Base-by-base conservation (phyloP, 1,140 invertebrate genomes). In the Papilio dardanus region DNA sequence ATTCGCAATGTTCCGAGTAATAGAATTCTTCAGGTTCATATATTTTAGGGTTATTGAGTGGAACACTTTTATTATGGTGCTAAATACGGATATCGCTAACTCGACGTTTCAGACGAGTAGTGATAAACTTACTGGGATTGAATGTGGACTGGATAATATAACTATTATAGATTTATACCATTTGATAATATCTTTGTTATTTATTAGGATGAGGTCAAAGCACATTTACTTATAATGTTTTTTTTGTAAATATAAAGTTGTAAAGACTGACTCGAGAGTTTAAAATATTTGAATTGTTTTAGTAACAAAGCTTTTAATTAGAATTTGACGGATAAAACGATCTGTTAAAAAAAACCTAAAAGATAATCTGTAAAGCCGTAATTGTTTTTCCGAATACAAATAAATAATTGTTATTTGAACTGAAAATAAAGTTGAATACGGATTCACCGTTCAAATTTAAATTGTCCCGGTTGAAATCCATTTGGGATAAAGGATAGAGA, bases 1-100 rank as follows among this genome's bases (percentile, higher is more conserved):
- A 42, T 50, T 71, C 42, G 69, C 46, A 71, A 71, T 71, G 69
- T 71, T 71, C 69, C 69, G 30, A 71, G 69, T 71, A 71, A 71
- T 71, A 71, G 69, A 71, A 71, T 71, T 54, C 69, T 71, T 50
- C 46, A 71, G 69, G 69, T 71, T 71, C 69, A 71, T 71, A 71
- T 71, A 71, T 71, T 71, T 71, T 50, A 30, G 69, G 69, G 69
- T 71, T 71, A 71, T 71, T 50, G 40, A 71, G 40, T 71, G 40
- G 40, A 71, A 71, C 40, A 71, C 14, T 71, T 71, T 71, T 50
- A 71, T 71, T 71, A 71, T 71, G 68, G 40, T 71, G 40, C 68
- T 71, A 71, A 71, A 71, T 50, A 71, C 66, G 66, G 66, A 37
- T 68, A 68, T 68, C 8, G 54, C 54, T 58, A 21, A 68, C 66